phyloP scores from a whole-genome alignment of 2,888 invertebrate genomes.

The Plusia festucae region DNA sequence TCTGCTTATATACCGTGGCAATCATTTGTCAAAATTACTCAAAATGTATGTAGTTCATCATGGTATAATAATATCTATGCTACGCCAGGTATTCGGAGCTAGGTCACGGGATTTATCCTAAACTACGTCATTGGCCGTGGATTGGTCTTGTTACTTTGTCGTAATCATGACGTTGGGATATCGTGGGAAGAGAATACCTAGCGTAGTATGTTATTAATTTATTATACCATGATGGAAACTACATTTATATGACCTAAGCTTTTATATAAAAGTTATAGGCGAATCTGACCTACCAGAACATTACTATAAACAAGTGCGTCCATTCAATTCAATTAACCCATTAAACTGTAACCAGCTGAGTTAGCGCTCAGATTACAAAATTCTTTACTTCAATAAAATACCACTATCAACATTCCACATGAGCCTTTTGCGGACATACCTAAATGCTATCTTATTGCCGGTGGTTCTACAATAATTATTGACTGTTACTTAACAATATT shows the following conservation, averaged over 20 bases:
- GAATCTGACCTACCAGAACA: neutral
- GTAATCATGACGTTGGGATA: neutral
- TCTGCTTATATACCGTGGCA: too few species aligned
- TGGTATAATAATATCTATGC: too few species aligned
- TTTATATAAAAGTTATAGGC: neutral
- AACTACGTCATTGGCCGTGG: neutral
- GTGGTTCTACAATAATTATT: neutral
- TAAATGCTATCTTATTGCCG: neutral
- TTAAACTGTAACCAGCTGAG: neutral
- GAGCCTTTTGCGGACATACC: neutral
- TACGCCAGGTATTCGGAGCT: neutral
- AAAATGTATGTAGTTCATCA: too few species aligned
- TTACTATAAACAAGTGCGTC: neutral
- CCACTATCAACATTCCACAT: neutral
- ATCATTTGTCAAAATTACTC: too few species aligned
- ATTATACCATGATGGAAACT: neutral
- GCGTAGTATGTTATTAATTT: neutral
- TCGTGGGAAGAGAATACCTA: neutral
- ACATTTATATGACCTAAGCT: neutral
- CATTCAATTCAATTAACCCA: constrained; percentile 2
- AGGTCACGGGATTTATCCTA: neutral
- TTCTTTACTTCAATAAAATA: neutral
- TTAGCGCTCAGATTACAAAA: constrained; percentile 4
- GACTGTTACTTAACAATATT: neutral
- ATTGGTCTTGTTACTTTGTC: neutral